Percentiles rank a stretch among this genome's conserved stretches.
These are phyloP conservation scores for Manis pentadactyla DNA, from an alignment of 2,797 vertebrate species.

Conservation along the genomic window DNA sequence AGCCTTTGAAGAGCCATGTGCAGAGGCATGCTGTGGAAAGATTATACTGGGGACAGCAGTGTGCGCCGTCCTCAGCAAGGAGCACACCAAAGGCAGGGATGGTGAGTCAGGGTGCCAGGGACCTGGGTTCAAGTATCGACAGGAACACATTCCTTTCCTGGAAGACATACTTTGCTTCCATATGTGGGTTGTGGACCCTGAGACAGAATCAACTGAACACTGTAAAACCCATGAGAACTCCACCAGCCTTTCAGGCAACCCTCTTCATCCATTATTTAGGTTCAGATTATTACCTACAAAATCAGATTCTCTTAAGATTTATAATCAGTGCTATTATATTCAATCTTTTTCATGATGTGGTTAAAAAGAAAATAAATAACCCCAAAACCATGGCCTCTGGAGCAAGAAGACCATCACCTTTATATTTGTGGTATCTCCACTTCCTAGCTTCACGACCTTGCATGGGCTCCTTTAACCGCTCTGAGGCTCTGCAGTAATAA, in stretches of 20 bases:
- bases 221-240: neutral
- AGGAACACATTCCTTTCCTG: neutral
- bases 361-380: neutral
- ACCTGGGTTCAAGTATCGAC: neutral
- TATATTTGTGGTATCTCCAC: neutral
- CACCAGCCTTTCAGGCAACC: neutral
- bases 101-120: neutral
- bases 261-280: neutral
- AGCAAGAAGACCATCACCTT: neutral
- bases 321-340: neutral
- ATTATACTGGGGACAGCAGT: neutral
- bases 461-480: neutral
- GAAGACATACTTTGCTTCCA: neutral
- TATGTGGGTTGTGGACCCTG: accelerated
- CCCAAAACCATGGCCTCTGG: neutral
- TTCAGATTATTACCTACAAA: neutral
- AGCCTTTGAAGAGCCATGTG: neutral
- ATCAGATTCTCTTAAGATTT: neutral
- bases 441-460: neutral
- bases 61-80: neutral
- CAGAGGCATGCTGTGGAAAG: neutral
- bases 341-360: neutral
- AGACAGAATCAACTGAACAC: neutral
- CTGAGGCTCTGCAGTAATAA: neutral
- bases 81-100: neutral